These are phyloP conservation scores for Acrocera orbiculus DNA, from an alignment of 2,888 invertebrate species.

Conservation along the genomic window DNA sequence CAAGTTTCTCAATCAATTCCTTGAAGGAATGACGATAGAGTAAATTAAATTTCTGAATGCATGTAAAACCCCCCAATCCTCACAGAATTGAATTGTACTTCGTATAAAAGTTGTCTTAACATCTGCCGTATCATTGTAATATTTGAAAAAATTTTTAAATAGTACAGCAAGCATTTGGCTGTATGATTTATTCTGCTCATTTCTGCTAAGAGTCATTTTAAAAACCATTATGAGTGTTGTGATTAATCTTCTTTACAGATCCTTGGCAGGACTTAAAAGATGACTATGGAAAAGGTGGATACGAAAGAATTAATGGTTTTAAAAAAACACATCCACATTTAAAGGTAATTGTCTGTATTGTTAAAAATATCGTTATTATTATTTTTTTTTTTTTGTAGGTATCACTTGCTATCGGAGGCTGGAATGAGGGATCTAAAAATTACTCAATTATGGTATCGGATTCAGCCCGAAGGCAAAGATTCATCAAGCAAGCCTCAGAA, in stretches of 20 bases:
- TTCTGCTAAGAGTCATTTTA: too few relatives aligned
- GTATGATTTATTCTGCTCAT: too few relatives aligned
- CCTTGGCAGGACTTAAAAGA: slow-evolving; percentile 61
- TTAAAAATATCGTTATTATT: not conserved
- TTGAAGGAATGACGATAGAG: too few relatives aligned
- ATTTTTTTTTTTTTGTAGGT: slow-evolving; percentile 32
- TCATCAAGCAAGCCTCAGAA: slow-evolving; percentile 49
- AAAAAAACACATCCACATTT: slow-evolving; percentile 51
- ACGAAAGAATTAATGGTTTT: slow-evolving; percentile 46
- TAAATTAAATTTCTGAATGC: too few relatives aligned
- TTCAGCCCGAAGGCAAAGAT: slow-evolving; percentile 41
- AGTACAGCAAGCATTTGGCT: too few relatives aligned
- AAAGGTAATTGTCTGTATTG: slow-evolving; percentile 25
- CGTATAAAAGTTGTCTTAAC: too few relatives aligned
- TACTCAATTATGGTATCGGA: slow-evolving; percentile 42
- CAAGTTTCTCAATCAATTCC: too few relatives aligned
- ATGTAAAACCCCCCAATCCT: too few relatives aligned
- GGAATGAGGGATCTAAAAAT: slow-evolving; percentile 68
- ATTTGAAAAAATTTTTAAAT: too few relatives aligned
- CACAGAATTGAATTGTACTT: too few relatives aligned
- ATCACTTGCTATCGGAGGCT: slow-evolving; percentile 70
- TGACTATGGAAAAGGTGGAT: slow-evolving; percentile 55
- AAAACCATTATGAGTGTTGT: too few relatives aligned
- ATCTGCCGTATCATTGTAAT: too few relatives aligned
- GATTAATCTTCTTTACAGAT: slow-evolving; percentile 40